phyloP scores from a whole-genome alignment of 2,113 vertebrate genomes.

The Tyrannus savana region DNA sequence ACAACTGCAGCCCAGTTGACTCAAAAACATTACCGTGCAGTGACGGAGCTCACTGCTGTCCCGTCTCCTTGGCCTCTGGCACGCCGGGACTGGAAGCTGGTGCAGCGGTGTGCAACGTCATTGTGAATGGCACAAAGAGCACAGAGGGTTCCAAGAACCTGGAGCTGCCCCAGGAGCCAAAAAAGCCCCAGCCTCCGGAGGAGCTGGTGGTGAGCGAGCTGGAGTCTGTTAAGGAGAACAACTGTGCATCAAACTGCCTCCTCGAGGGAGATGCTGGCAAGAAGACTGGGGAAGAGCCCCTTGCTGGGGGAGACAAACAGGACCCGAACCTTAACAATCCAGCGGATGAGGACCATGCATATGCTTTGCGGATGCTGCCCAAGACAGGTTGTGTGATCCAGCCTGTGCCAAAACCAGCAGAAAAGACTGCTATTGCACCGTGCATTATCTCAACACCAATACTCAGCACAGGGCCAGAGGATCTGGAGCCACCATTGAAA shows the following conservation, averaged over 20 bases:
- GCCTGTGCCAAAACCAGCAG: constrained; percentile 95
- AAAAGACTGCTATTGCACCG: constrained; percentile 90
- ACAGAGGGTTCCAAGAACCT: constrained; percentile 76
- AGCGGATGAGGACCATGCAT: constrained; percentile 94
- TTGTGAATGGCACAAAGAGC: constrained; percentile 90
- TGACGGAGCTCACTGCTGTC: constrained; percentile 73
- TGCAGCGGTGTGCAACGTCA: constrained; percentile 92
- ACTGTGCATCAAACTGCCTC: constrained; percentile 83
- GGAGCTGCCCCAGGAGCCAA: constrained; percentile 64
- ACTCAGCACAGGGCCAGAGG: constrained; percentile 87
- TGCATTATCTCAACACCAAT: constrained; percentile 90
- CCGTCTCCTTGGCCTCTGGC: constrained; percentile 73
- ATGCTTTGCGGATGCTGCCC: constrained; percentile 92
- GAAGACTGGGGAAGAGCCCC: constrained; percentile 81
- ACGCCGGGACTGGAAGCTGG: constrained; percentile 74
- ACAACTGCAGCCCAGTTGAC: constrained; percentile 80
- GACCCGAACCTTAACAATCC: constrained; percentile 87
- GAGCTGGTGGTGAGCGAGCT: constrained; percentile 87
- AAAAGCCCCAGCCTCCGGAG: constrained; percentile 68
- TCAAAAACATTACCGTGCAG: constrained; percentile 76
- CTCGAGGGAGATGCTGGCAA: constrained; percentile 86
- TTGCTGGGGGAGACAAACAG: constrained; percentile 85
- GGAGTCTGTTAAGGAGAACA: constrained; percentile 98
- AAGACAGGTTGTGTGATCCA: constrained; percentile 97
- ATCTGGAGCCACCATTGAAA: constrained; percentile 96